Evolutionary conservation across 2,888 invertebrate species (phyloP), one percentile per base, ranked within the genome.

Genomic region (Drosophila stalkeri): DNA sequence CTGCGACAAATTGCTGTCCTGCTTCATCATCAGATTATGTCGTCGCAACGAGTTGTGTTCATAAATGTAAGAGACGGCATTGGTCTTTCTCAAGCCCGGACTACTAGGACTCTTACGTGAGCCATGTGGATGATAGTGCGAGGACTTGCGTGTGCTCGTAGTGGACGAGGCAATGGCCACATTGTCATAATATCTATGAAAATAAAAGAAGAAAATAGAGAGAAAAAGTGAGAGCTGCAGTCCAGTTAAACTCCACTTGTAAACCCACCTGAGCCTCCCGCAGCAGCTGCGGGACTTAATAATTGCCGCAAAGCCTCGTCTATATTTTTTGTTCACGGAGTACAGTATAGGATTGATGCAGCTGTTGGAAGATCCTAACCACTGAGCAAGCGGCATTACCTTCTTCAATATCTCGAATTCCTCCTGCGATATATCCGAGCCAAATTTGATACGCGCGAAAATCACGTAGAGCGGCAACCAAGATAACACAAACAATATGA

Each of bases 301-400:
- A 76, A 98, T 97, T 20, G 97, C 97, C 47, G 96, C 95, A 92
- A 99, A 98, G 6, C 98, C 98, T 70, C 96, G 95, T 16, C 98
- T 94, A 93, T 97, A 99, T 92, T 98, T 98, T 92, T 97, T 97
- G 93, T 98, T 98, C 94, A 98, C 98, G 3, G 98, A 98, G 93
- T 98, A 98, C 66, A 99, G 94, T 75, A 99, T 96, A 0, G 98
- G 98, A 93, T 99, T 99, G 91, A 98, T 98, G 94, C 98, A 98
- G 23, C 98, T 98, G 93, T 99, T 99, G 20, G 98, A 97, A 0
- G 98, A 96, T 3, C 98, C 98, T 54, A 99, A 94, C 97, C 97
- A 98, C 92, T 97, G 98, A 7, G 97, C 98, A 59, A 98, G 94
- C 5, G 98, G 98, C 20, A 97, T 97, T 3, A 96, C 96, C 23